Base-by-base conservation (phyloP, 1,140 invertebrate genomes). In the Drosophila tsacasi region DNA sequence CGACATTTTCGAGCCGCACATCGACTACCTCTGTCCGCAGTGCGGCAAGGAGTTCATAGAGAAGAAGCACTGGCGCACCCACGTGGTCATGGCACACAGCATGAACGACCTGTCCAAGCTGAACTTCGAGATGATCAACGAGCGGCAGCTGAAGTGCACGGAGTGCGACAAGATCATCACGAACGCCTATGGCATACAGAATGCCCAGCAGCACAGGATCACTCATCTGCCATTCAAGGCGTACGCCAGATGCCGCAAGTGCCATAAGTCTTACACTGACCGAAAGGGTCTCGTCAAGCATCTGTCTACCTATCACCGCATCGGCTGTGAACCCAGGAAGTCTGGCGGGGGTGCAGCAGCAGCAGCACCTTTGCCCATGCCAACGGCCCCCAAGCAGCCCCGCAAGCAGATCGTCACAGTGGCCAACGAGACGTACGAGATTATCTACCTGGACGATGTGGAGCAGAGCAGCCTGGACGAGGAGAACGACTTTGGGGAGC, bases 131-230 rank as follows among this genome's bases (percentile, higher is more conserved):
- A 69, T 85, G 23, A 73, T 92, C 27, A 91, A 80, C 35, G 91
- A 92, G 10, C 76, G 83, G 5, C 87, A 92, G 57, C 40, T 92
- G 1, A 85, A 84, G 27, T 92, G 91, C 66, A 85, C 69, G 2
- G 79, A 90, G 47, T 92, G 91, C 50, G 91, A 86, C 0, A 92
- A 92, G 63, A 86, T 92, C 17, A 92, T 92, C 7, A 92, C 91
- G 9, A 92, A 92, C 57, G 91, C 91, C 5, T 92, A 92, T 61
- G 91, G 91, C 9, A 87, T 92, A 52, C 91, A 92, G 76, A 92
- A 92, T 76, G 91, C 91, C 0, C 91, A 92, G 52, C 91, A 92
- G 54, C 91, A 92, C 71, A 72, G 83, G 30, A 90, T 92, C 25
- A 92, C 91, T 2, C 91, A 92, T 59, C 54, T 92, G 52, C 91